These are phyloP conservation scores for Rhinella marina DNA, from an alignment of 2,797 vertebrate genomes.

Conservation along the genomic window DNA sequence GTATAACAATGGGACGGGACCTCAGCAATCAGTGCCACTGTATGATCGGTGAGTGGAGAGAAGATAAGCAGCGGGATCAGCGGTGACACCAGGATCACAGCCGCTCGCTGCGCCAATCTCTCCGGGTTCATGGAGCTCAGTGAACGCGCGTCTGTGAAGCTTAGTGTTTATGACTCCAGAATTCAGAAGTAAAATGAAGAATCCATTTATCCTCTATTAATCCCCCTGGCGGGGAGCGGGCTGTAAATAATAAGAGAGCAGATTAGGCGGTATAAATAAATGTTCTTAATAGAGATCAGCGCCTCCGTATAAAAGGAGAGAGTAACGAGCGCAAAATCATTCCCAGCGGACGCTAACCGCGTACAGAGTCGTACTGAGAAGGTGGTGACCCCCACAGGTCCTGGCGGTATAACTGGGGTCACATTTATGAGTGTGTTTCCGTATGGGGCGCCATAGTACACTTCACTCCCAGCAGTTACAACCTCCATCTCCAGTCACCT, in stretches of 20 bases:
- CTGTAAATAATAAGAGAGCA: not conserved
- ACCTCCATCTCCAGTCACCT: too few relatives aligned
- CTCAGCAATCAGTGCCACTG: not conserved
- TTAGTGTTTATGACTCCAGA: not conserved
- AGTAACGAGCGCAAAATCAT: too few relatives aligned
- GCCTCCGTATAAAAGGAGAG: not conserved
- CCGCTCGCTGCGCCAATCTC: not conserved
- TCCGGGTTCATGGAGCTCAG: not conserved
- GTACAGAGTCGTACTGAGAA: too few relatives aligned
- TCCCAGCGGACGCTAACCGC: too few relatives aligned
- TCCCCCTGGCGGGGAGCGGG: conserved; percentile 10
- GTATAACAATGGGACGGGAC: not conserved
- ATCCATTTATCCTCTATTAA: conserved; percentile 18
- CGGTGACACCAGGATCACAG: not conserved
- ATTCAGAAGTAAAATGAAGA: conserved; percentile 42
- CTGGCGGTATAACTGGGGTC: too few relatives aligned
- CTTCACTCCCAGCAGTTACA: too few relatives aligned
- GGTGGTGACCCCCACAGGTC: too few relatives aligned
- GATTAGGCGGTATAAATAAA: conserved; percentile 25
- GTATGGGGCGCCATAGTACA: too few relatives aligned
- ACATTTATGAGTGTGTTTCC: too few relatives aligned
- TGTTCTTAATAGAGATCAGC: conserved; percentile 3
- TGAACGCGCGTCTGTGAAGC: not conserved
- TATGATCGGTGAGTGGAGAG: not conserved
- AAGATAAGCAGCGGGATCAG: not conserved